These are phyloP conservation scores for Porphyrio hochstetteri DNA, from an alignment of 2,113 vertebrate species.

Conservation along the genomic window DNA sequence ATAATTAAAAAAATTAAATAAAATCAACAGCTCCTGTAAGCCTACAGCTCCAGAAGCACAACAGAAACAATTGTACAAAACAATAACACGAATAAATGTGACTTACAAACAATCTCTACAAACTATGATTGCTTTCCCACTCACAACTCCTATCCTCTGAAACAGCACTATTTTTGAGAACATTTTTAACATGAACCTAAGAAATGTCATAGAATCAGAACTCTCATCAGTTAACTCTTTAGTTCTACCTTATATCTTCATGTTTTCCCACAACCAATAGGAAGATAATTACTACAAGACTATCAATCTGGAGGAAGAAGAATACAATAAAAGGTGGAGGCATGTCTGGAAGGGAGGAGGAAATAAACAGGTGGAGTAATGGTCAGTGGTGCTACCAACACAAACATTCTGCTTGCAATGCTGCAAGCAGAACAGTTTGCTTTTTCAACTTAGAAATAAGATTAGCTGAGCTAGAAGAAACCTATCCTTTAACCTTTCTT, in stretches of 20 bases:
- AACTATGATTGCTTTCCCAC: not conserved
- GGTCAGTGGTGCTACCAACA: not conserved
- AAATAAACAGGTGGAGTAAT: not conserved
- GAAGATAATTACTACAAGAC: not conserved
- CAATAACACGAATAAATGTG: not conserved
- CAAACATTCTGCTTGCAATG: not conserved
- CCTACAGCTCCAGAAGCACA: not conserved
- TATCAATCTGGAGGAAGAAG: not conserved
- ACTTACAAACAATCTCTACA: not conserved
- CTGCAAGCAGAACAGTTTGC: not conserved
- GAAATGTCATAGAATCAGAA: not conserved
- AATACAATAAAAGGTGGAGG: not conserved
- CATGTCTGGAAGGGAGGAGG: not conserved
- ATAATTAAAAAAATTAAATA: not conserved
- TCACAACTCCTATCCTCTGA: not conserved
- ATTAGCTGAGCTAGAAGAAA: not conserved
- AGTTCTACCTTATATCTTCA: not conserved
- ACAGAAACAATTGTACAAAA: not conserved
- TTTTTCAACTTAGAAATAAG: not conserved
- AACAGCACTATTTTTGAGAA: not conserved
- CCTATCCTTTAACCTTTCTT: not conserved
- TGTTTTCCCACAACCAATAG: not conserved
- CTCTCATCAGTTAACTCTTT: not conserved
- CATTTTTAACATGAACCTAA: not conserved
- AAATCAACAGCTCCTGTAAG: not conserved